These are phyloP conservation scores for Cygnus olor DNA, from an alignment of 2,797 vertebrate genomes.

Conservation along the genomic window DNA sequence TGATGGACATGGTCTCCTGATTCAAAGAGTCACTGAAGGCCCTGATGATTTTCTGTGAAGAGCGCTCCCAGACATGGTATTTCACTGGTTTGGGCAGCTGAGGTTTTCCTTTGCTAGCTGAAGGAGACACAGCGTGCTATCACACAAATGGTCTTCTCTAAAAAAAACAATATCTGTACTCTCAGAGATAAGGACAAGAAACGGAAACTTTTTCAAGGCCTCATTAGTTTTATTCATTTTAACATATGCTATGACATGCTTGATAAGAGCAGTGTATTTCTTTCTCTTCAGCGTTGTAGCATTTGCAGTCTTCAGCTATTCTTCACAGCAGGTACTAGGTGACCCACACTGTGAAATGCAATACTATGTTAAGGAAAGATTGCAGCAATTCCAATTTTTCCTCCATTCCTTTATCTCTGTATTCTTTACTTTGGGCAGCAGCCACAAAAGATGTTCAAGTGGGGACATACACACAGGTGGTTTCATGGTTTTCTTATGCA, in stretches of 20 bases:
- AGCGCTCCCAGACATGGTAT: neutral
- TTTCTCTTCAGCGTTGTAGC: neutral
- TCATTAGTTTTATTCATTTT: neutral
- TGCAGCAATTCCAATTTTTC: neutral
- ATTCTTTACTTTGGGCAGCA: neutral
- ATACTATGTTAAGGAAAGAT: neutral
- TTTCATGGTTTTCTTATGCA: neutral
- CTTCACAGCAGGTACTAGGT: neutral
- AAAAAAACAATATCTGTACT: neutral
- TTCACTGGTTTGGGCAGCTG: neutral
- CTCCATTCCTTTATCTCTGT: neutral
- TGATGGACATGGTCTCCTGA: neutral
- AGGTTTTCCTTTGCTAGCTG: neutral
- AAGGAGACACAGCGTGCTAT: neutral
- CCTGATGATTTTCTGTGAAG: neutral
- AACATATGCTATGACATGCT: neutral
- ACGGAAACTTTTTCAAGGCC: neutral
- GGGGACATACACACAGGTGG: neutral
- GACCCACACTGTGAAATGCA: neutral
- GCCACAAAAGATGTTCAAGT: neutral
- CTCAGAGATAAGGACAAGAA: slow-evolving; percentile 12
- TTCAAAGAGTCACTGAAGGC: neutral
- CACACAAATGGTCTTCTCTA: neutral
- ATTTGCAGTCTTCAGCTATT: neutral
- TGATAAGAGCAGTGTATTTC: neutral